Conservation (phyloP, 2,797 vertebrate species). For the Sciurus carolinensis region DNA sequence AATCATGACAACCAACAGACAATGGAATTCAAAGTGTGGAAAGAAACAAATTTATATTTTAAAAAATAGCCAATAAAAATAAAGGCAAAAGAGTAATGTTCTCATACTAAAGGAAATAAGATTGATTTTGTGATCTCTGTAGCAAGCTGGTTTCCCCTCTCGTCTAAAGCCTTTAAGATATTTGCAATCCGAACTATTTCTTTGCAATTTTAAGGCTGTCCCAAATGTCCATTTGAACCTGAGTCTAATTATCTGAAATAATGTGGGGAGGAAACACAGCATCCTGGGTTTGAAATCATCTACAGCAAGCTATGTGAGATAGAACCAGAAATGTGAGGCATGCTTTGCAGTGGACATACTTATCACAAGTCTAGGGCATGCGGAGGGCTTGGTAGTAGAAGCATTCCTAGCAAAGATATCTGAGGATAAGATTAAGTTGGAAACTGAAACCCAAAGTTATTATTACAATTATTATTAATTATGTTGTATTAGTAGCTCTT, state of each 20-base stretch:
- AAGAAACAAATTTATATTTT: neutral
- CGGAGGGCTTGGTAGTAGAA: neutral
- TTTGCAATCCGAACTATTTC: neutral
- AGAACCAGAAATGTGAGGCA: too few species aligned
- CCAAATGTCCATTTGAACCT: neutral
- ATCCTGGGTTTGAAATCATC: neutral
- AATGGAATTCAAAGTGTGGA: neutral
- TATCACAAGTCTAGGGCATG: accelerated
- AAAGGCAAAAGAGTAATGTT: neutral
- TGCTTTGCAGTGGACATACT: too few species aligned
- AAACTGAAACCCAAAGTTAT: neutral
- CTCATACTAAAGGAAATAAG: neutral
- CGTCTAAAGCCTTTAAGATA: neutral
- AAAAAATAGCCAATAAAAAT: neutral
- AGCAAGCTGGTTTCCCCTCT: neutral
- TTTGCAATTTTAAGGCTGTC: neutral
- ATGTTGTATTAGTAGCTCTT: neutral
- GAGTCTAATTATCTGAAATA: neutral
- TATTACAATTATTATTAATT: too few species aligned
- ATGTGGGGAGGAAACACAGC: neutral
- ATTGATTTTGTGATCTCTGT: neutral
- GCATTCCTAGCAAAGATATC: neutral
- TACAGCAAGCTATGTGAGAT: neutral
- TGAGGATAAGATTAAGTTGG: neutral
- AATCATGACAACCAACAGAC: neutral